Conservation (phyloP, 2,888 invertebrate genomes). For the Parochlus steinenii region DNA sequence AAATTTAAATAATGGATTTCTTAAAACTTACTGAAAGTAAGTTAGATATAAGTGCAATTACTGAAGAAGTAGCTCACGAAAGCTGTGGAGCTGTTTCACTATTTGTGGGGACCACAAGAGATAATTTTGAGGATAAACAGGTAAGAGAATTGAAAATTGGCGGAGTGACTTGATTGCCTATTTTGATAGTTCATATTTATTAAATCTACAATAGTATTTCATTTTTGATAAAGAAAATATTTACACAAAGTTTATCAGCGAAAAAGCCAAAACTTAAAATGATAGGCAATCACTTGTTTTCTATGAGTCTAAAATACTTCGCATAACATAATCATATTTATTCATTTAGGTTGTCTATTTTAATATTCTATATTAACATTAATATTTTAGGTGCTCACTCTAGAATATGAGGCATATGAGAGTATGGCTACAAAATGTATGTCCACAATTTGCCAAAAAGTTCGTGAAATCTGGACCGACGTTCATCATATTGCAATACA, state of each 20-base stretch:
- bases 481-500: conserved; percentile 69
- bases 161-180: no score
- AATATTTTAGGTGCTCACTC: conserved; percentile 46
- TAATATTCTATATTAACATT: conserved; percentile 8
- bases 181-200: no score
- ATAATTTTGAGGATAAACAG: conserved; percentile 65
- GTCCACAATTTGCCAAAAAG: conserved; percentile 54
- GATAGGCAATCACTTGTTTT: no score
- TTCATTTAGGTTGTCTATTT: no score
- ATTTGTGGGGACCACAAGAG: conserved; percentile 79
- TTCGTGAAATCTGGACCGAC: conserved; percentile 54
- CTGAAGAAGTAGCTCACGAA: conserved; percentile 45
- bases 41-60: conserved; percentile 49
- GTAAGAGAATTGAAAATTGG: conserved; percentile 32
- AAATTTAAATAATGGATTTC: conserved; percentile 40
- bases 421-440: conserved; percentile 79
- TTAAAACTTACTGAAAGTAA: conserved; percentile 48
- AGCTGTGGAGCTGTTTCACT: conserved; percentile 77
- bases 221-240: no score
- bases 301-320: no score
- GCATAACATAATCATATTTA: neutral
- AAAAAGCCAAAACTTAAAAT: no score
- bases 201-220: no score
- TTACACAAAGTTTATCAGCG: no score
- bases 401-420: conserved; percentile 90